phyloP scores from a whole-genome alignment of 2,888 invertebrate species.

The Disparrhopalites patrizii region DNA sequence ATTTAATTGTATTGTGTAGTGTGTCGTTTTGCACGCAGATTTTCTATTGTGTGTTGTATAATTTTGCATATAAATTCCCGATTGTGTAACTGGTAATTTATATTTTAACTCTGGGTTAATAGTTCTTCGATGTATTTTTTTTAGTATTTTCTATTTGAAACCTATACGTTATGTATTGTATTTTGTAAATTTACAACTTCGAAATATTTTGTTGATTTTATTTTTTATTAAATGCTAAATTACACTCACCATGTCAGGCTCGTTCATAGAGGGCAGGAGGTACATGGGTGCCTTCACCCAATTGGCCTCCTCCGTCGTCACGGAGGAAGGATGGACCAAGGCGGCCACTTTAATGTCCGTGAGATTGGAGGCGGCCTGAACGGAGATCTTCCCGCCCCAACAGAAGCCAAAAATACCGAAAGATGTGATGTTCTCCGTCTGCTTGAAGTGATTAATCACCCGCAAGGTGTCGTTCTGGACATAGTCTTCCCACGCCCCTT shows the following conservation, averaged over 20 bases:
- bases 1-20: too few relatives aligned
- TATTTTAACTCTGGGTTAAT: too few relatives aligned
- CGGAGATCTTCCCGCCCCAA: constrained; percentile 33
- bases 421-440: background rate
- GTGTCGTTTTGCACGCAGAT: too few relatives aligned
- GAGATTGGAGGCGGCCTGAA: constrained; percentile 18
- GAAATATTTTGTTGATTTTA: too few relatives aligned
- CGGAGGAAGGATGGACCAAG: constrained; percentile 41
- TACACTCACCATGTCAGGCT: constrained; percentile 39
- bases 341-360: constrained; percentile 38
- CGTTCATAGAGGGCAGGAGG: constrained; percentile 34
- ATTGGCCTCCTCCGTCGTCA: constrained; percentile 31
- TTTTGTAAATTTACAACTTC: too few relatives aligned
- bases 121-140: too few relatives aligned
- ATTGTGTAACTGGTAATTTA: too few relatives aligned
- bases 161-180: too few relatives aligned
- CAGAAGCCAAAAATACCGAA: constrained; percentile 33
- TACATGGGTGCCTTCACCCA: constrained; percentile 37
- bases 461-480: constrained; percentile 10
- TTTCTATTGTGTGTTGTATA: too few relatives aligned
- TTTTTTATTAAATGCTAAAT: background rate
- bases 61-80: too few relatives aligned
- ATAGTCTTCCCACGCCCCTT: constrained; percentile 29
- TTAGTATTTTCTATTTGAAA: too few relatives aligned
- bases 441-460: constrained; percentile 17